Evolutionary conservation across 2,888 invertebrate genomes (phyloP), one percentile per base, ranked within the genome.

Genomic region (Pyralis farinalis): DNA sequence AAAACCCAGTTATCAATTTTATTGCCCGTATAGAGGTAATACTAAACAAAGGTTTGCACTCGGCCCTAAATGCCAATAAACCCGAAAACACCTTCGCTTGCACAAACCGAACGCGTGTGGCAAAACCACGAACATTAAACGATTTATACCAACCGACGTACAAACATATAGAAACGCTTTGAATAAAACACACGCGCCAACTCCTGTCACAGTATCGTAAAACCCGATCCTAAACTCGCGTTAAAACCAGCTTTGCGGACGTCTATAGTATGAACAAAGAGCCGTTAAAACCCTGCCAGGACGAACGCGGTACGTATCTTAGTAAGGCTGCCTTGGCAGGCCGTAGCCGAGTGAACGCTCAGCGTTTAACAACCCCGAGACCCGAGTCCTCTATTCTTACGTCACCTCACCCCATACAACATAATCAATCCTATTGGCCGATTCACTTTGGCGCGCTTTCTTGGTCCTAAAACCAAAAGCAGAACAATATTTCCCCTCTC

Each of bases 391-490:
- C 68, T 56, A 54, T 66, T 63, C 73, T 82, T 82, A 83, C 87
- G 84, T 86, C 88, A 87, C 79, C 84, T 88, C 88, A 88, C 88
- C 88, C 88, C 85, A 88, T 79, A 71, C 62, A 1, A 63, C 71
- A 58, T 44, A 52, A 47, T 61, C 55, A 40, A 47, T 38, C 64
- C 51, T 42, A 85, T 82, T 83, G 82, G 83, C 51, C 46, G 43
- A 58, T 84, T 81, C 77, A 57, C 51, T 87, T 88, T 88, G 84
- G 77, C 88, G 88, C 87, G 87, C 87, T 88, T 88, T 88, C 76
- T 72, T 50, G 51, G 43, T 47, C 52, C 63, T 53, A 66, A 71
- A 73, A 53, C 55, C 54, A 65, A 75, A 76, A 66, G 63, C 46
- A 46, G 47, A 48, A 50, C 51, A 50, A 54, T 54, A 54, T 47